phyloP scores from a whole-genome alignment of 1,140 invertebrate species.

The Drosophila elegans region DNA sequence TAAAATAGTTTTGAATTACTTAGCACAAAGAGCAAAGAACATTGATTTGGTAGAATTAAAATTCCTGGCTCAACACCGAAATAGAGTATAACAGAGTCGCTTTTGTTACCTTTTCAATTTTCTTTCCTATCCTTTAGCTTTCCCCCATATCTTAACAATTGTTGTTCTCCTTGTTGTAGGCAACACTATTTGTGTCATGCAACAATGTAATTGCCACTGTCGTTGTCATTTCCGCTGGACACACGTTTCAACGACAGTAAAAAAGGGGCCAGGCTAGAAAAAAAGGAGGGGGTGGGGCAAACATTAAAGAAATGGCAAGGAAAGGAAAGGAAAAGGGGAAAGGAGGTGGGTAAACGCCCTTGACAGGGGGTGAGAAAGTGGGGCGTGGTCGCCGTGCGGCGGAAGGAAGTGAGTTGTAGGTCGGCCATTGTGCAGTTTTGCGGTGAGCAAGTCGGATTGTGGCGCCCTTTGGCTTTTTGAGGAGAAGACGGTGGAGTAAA shows the following conservation, averaged over 20 bases:
- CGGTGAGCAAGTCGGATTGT: constrained; percentile 62
- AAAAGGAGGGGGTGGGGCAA: constrained; percentile 13
- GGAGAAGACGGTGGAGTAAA: background rate
- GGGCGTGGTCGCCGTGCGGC: constrained; percentile 43
- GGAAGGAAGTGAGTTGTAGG: constrained; percentile 80
- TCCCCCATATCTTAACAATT: constrained; percentile 24
- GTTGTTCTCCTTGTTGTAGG: constrained; percentile 46
- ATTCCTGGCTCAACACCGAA: background rate
- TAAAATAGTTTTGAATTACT: too few species aligned
- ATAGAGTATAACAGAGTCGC: constrained; percentile 4
- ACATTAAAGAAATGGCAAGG: constrained; percentile 75
- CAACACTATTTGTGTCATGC: constrained; percentile 84
- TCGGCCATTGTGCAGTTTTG: constrained; percentile 79
- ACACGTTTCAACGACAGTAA: constrained; percentile 57
- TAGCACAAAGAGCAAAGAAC: too few species aligned
- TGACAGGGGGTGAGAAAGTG: constrained; percentile 2
- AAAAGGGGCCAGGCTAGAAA: constrained; percentile 24
- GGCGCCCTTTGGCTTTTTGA: constrained; percentile 28
- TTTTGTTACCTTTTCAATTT: too few species aligned
- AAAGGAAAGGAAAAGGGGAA: constrained; percentile 7
- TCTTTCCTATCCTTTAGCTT: constrained; percentile 13
- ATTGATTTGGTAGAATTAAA: too few species aligned
- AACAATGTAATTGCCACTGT: constrained; percentile 85
- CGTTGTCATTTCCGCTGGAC: constrained; percentile 84
- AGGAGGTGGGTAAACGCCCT: background rate